phyloP scores from a whole-genome alignment of 92 coral and sea anemone species.

The Porites divaricata region DNA sequence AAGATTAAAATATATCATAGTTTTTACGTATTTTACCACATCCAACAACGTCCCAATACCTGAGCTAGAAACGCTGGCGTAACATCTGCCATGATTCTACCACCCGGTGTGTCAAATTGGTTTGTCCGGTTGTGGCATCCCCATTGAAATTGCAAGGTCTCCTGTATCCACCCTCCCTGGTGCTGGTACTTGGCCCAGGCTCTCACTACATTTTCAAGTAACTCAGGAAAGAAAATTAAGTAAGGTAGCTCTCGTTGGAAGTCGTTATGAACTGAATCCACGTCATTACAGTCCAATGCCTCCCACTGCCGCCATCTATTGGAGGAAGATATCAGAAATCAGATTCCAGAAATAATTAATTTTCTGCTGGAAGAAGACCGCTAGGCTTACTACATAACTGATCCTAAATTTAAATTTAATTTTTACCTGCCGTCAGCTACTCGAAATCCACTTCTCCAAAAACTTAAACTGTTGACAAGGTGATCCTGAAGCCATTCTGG shows the following conservation, averaged over 20 bases:
- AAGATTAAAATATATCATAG: background rate
- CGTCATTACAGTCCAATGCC: slow-evolving; percentile 89
- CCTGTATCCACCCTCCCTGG: slow-evolving; percentile 65
- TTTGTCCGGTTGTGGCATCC: slow-evolving; percentile 79
- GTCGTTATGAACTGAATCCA: slow-evolving; percentile 91
- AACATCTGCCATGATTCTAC: slow-evolving; percentile 90
- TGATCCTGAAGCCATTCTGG: slow-evolving; percentile 88
- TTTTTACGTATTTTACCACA: background rate
- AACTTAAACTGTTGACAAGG: slow-evolving; percentile 85
- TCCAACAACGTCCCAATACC: slow-evolving; percentile 32
- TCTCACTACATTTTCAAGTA: slow-evolving; percentile 81
- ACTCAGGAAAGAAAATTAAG: slow-evolving; percentile 77
- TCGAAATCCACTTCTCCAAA: slow-evolving; percentile 92
- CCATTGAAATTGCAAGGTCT: slow-evolving; percentile 68
- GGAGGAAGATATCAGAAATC: background rate
- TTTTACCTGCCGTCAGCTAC: slow-evolving; percentile 75
- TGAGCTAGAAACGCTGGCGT: slow-evolving; percentile 86
- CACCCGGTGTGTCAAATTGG: slow-evolving; percentile 71
- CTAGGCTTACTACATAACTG: too few species aligned
- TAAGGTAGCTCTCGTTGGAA: slow-evolving; percentile 90
- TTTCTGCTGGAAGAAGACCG: background rate
- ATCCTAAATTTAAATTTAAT: background rate
- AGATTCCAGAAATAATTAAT: too few species aligned
- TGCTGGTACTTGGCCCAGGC: slow-evolving; percentile 81
- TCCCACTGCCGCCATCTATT: slow-evolving; percentile 93